Conservation (phyloP, 1,140 invertebrate genomes). For the Drosophila bocki region DNA sequence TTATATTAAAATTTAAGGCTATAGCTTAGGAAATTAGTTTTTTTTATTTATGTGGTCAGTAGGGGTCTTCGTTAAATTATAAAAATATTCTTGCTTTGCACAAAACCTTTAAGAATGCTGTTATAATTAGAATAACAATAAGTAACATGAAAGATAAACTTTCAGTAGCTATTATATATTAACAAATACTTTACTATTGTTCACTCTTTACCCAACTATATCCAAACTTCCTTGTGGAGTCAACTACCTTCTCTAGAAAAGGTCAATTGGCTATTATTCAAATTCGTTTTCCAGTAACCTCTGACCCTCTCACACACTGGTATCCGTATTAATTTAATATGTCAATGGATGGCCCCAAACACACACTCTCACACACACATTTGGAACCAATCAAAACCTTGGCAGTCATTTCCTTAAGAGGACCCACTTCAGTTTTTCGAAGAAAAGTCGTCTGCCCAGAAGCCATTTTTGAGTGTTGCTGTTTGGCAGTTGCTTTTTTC, state of each 20-base stretch:
- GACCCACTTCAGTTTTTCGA: conserved; percentile 35
- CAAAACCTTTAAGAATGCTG: neutral
- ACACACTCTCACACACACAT: neutral
- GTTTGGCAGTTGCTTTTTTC: conserved; percentile 42
- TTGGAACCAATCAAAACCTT: conserved; percentile 19
- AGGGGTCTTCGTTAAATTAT: no score
- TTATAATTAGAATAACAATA: no score
- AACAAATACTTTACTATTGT: neutral
- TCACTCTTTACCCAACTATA: neutral
- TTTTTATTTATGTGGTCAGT: neutral
- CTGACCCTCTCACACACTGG: neutral
- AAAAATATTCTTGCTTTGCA: neutral
- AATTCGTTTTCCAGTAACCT: conserved; percentile 4
- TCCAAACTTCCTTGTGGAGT: neutral
- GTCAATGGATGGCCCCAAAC: conserved; percentile 14
- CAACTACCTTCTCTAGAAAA: no score
- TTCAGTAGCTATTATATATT: neutral
- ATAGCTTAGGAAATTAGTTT: neutral
- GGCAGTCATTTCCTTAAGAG: conserved; percentile 29
- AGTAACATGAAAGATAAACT: neutral
- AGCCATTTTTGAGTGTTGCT: conserved; percentile 29
- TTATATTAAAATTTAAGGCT: neutral
- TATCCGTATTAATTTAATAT: conserved; percentile 38
- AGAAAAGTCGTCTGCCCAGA: conserved; percentile 7
- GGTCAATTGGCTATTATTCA: conserved; percentile 21